Conservation (phyloP, 2,888 invertebrate species). For the Heteromurus nitidus region DNA sequence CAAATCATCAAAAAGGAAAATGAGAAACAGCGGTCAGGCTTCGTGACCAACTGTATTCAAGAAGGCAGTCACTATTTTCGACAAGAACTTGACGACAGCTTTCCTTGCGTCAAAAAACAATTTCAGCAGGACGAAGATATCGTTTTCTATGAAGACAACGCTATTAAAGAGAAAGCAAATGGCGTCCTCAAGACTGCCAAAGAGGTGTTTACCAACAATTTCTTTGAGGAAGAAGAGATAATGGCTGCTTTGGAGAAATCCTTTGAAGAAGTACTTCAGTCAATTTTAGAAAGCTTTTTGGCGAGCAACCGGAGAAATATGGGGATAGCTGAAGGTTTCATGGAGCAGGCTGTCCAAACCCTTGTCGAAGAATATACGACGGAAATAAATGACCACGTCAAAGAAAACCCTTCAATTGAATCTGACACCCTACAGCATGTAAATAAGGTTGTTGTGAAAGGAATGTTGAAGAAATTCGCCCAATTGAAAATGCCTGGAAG, state of each 20-base stretch:
- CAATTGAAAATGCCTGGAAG: no score
- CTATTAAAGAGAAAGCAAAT: background rate
- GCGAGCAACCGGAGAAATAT: conserved; percentile 21
- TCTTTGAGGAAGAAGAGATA: conserved; percentile 23
- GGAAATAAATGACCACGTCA: background rate
- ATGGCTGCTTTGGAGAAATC: background rate
- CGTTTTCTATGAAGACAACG: conserved; percentile 29
- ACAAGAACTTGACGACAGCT: background rate
- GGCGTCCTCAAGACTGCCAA: background rate
- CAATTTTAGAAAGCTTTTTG: background rate
- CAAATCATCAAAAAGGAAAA: conserved; percentile 13
- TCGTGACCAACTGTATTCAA: background rate
- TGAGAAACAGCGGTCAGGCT: conserved; percentile 13
- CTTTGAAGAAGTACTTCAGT: background rate
- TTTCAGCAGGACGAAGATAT: conserved; percentile 6
- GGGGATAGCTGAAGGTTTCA: background rate
- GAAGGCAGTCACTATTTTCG: background rate
- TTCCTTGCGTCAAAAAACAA: no score
- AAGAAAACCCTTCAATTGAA: background rate
- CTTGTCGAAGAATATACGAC: background rate
- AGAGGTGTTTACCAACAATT: conserved; percentile 4
- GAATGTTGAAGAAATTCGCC: background rate
- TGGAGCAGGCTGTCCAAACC: background rate
- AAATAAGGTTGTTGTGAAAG: background rate
- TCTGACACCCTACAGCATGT: background rate